phyloP scores from a whole-genome alignment of 2,888 invertebrate species.

The Ramazzottius varieornatus region DNA sequence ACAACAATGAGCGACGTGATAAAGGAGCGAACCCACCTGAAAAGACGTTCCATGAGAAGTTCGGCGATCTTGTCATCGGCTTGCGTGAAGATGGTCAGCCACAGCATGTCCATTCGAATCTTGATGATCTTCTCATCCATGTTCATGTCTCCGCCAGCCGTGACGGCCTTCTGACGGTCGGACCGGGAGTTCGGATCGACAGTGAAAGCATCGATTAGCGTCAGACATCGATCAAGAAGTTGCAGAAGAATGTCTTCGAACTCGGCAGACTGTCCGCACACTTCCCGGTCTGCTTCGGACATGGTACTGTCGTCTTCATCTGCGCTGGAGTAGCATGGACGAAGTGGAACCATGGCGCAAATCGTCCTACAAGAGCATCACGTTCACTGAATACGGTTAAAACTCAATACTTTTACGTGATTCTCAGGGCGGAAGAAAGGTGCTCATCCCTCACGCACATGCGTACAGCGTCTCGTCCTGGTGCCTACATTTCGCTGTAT shows the following conservation, averaged over 20 bases:
- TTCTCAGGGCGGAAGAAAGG: too few relatives aligned
- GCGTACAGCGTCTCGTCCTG: too few relatives aligned
- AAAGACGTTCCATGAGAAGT: neutral
- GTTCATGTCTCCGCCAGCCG: neutral
- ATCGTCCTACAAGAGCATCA: constrained; percentile 26
- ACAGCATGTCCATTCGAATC: constrained; percentile 2
- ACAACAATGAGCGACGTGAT: neutral
- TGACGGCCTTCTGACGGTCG: neutral
- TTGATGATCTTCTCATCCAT: neutral
- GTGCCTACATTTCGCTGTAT: too few relatives aligned
- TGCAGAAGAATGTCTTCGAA: constrained; percentile 67
- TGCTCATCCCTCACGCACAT: too few relatives aligned
- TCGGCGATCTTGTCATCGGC: neutral
- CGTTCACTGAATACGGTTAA: too few relatives aligned
- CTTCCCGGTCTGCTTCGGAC: constrained; percentile 40
- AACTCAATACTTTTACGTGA: too few relatives aligned
- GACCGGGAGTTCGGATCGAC: neutral
- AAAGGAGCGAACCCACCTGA: neutral
- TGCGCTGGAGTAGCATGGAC: constrained; percentile 59
- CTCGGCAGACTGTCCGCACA: constrained; percentile 52
- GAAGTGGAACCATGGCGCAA: constrained; percentile 47
- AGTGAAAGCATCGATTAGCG: neutral
- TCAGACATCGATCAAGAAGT: constrained; percentile 42
- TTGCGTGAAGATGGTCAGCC: neutral
- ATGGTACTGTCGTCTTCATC: constrained; percentile 37